A percentile compares a stretch with the other conserved stretches of the same genome.
Evolutionary conservation across 1,140 invertebrate genomes (phyloP).

Genomic region (Magallana gigas): DNA sequence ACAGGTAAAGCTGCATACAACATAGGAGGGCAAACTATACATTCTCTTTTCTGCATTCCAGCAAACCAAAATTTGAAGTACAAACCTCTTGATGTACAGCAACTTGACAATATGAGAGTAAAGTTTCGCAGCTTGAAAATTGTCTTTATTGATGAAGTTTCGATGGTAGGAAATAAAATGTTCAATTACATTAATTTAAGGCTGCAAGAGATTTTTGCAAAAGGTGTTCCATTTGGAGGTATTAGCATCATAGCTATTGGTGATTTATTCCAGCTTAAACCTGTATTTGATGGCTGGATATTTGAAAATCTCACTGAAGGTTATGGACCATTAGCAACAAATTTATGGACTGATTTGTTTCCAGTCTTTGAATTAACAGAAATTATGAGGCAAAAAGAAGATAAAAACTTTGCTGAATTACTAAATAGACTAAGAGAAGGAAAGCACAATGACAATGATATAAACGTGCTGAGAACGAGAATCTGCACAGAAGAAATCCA

Average conservation of each 20-base stretch:
- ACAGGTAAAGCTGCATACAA: too few species aligned
- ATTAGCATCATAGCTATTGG: constrained; percentile 56
- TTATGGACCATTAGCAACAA: constrained; percentile 47
- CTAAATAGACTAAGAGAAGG: constrained; percentile 54
- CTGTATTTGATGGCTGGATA: constrained; percentile 53
- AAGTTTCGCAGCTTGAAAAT: constrained; percentile 39
- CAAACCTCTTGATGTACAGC: too few species aligned
- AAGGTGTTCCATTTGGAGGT: constrained; percentile 52
- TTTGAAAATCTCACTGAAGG: constrained; percentile 43
- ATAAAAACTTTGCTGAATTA: constrained; percentile 50
- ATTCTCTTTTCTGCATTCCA: too few species aligned
- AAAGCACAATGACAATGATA: constrained; percentile 45
- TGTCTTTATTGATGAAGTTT: constrained; percentile 61
- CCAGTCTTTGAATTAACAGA: constrained; percentile 55
- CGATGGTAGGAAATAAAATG: constrained; percentile 60
- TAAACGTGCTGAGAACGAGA: not conserved
- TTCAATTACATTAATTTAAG: constrained; percentile 49
- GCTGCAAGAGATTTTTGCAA: constrained; percentile 50
- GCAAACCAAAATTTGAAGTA: too few species aligned
- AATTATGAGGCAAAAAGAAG: constrained; percentile 61
- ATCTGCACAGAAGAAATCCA: too few species aligned
- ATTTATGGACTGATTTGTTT: constrained; percentile 59
- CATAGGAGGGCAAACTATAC: too few species aligned
- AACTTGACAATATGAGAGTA: too few species aligned
- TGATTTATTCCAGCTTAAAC: constrained; percentile 56